Conservation (phyloP, 2,113 vertebrate species). For the Scophthalmus maximus region DNA sequence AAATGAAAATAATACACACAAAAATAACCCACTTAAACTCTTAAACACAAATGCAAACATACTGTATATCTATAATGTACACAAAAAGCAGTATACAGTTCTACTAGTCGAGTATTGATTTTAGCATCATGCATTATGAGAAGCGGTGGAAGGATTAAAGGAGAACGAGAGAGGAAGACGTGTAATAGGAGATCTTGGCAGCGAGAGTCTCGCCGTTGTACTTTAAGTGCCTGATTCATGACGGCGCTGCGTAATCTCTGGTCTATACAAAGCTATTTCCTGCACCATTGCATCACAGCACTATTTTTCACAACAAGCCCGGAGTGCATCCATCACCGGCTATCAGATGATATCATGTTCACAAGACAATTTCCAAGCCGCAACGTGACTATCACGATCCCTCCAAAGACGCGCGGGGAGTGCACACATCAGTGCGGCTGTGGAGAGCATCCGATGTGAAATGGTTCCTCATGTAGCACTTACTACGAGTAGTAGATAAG, state of each 20-base stretch:
- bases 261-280: constrained; percentile 54
- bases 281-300: constrained; percentile 53
- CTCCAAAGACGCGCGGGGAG: constrained; percentile 15
- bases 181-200: constrained; percentile 55
- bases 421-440: neutral
- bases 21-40: neutral
- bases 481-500: too few relatives aligned
- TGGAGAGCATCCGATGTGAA: neutral
- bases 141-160: constrained; percentile 4
- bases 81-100: neutral
- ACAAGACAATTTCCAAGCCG: constrained; percentile 31
- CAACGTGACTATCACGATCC: constrained; percentile 31
- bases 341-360: constrained; percentile 55
- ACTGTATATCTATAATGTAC: constrained; percentile 2
- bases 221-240: constrained; percentile 74
- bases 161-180: constrained; percentile 11
- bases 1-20: neutral
- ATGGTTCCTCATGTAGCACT: neutral
- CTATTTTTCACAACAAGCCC: constrained; percentile 46
- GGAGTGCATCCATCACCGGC: constrained; percentile 47
- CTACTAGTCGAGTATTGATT: constrained; percentile 59
- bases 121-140: constrained; percentile 46
- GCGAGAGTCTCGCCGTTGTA: constrained; percentile 24
- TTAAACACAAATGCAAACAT: constrained; percentile 7
- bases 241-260: constrained; percentile 51